Percentiles rank a stretch among this genome's conserved stretches.
Conservation (phyloP, 2,113 vertebrate species). For the Clarias macrocephalus region DNA sequence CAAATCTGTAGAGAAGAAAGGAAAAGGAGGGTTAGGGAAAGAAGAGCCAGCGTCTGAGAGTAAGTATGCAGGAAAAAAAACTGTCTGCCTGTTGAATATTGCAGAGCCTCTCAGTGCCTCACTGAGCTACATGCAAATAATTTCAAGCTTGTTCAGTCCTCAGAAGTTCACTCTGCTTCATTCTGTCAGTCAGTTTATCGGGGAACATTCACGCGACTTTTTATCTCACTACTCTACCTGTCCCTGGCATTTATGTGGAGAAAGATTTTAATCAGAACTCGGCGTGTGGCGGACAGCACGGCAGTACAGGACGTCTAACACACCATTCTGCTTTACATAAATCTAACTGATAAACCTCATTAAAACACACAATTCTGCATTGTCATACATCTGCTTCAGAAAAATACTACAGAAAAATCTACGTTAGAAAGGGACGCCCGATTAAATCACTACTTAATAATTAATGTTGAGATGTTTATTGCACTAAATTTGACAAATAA, state of each 20-base stretch:
- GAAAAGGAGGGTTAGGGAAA: conserved; percentile 4
- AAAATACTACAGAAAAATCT: neutral
- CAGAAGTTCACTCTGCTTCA: neutral
- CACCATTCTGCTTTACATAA: neutral
- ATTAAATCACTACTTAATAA: neutral
- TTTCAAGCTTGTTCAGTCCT: neutral
- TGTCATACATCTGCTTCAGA: neutral
- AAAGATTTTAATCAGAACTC: neutral
- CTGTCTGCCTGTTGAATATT: conserved; percentile 19
- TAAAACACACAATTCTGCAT: neutral
- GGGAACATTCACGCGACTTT: neutral
- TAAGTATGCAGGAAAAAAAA: conserved; percentile 4
- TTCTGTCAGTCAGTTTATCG: neutral
- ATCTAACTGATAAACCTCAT: neutral
- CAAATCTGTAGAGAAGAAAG: conserved; percentile 53
- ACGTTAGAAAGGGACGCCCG: neutral
- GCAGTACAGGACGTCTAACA: neutral
- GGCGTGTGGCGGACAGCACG: neutral
- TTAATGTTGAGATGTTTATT: neutral
- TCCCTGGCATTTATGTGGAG: neutral
- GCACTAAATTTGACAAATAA: neutral
- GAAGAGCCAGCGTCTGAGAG: neutral
- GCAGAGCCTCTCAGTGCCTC: neutral
- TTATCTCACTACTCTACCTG: neutral
- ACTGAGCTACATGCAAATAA: neutral